Evolutionary conservation across 2,113 vertebrate species (phyloP).

Genomic region (Anoplopoma fimbria): DNA sequence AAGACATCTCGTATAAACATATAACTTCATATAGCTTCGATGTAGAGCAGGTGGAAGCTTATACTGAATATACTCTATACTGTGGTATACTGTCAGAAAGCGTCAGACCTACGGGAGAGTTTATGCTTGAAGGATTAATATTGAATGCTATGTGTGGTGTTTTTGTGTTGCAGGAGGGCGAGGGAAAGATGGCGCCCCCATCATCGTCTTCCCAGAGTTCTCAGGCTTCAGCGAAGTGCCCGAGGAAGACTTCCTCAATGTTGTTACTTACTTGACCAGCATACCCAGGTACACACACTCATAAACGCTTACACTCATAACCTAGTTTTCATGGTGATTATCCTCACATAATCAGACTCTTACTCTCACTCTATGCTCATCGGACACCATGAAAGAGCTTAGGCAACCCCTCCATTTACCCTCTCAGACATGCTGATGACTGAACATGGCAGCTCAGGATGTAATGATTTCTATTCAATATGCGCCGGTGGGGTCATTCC

Average conservation of each 20-base stretch:
- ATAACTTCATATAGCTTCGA: neutral
- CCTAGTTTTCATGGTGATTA: neutral
- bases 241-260: slow-evolving; percentile 94
- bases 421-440: neutral
- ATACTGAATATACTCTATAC: neutral
- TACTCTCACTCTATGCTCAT: neutral
- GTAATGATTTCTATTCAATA: neutral
- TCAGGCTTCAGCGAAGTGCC: slow-evolving; percentile 91
- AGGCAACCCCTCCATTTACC: neutral
- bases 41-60: neutral
- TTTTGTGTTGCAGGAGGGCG: slow-evolving; percentile 87
- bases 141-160: neutral
- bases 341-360: neutral
- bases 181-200: slow-evolving; percentile 94
- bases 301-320: neutral
- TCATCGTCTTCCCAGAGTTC: slow-evolving; percentile 94
- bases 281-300: slow-evolving; percentile 88
- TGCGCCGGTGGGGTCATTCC: too few relatives aligned
- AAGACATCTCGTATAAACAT: neutral
- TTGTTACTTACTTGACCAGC: slow-evolving; percentile 94
- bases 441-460: neutral
- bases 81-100: neutral
- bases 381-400: neutral
- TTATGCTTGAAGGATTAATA: neutral
- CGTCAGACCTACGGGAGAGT: neutral